Evolutionary conservation across 2,797 vertebrate genomes (phyloP), one percentile per base, ranked within the genome.

Genomic region (Leuciscus waleckii): DNA sequence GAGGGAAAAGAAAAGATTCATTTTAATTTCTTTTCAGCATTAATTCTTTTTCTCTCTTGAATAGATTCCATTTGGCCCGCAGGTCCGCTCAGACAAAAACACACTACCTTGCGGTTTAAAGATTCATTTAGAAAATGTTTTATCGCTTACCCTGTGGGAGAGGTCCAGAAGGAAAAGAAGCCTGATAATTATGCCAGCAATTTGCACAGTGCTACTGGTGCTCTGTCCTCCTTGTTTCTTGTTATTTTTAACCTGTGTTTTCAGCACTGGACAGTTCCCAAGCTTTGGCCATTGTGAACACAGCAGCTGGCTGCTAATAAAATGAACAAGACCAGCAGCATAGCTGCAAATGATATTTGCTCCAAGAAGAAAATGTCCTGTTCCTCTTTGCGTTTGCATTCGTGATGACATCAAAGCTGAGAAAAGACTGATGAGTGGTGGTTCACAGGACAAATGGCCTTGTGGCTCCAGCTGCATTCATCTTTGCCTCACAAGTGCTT

Each of bases 231-330:
- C 26, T 73, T 51, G 17, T 49, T 56, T 35, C 3, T 79, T 81
- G 70, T 58, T 56, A 76, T 68, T 49, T 81, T 82, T 86, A 74
- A 82, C 69, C 51, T 26, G 26, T 46, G 81, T 74, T 91, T 92
- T 93, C 90, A 92, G 92, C 89, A 93, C 91, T 21, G 90, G 93
- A 94, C 92, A 94, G 92, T 88, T 91, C 92, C 91, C 54, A 70
- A 68, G 56, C 54, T 46, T 54, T 37, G 68, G 58, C 67, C 63
- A 58, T 79, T 78, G 43, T 85, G 77, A 68, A 29, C 80, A 84
- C 81, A 86, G 69, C 82, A 86, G 82, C 81, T 75, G 41, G 75
- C 16, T 73, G 39, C 67, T 77, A 87, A 56, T 85, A 84, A 87
- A 87, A 88, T 70, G 83, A 87, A 88, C 49, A 46, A 71, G 63